A percentile compares a stretch with the other conserved stretches of the same genome.
Conservation (phyloP, 2,888 invertebrate species). For the Noctua fimbriata region DNA sequence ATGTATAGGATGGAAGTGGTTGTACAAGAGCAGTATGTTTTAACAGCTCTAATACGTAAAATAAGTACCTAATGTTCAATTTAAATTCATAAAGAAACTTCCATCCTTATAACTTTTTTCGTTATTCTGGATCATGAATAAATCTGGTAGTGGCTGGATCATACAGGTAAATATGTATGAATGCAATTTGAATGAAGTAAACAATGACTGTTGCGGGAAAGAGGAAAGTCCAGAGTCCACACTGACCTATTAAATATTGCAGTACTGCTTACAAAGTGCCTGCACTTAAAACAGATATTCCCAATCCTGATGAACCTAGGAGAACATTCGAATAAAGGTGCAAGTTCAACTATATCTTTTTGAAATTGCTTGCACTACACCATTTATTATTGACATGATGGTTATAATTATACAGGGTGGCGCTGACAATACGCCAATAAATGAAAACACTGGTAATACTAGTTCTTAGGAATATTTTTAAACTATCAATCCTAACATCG, state of each 20-base stretch:
- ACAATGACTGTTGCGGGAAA: not conserved
- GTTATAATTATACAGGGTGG: not conserved
- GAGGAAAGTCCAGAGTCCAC: not conserved
- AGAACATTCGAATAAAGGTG: conserved; percentile 23
- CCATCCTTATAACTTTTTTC: no score
- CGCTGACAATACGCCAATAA: no score
- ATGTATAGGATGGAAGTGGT: not conserved
- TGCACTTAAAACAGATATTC: not conserved
- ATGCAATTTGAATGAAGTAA: conserved; percentile 7
- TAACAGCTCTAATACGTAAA: not conserved
- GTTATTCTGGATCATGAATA: conserved; percentile 5
- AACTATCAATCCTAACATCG: no score
- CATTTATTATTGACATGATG: not conserved
- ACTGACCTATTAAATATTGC: conserved; percentile 25
- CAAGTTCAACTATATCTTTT: conserved; percentile 4
- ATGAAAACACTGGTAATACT: no score
- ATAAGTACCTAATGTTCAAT: not conserved
- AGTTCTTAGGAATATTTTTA: no score
- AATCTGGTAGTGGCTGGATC: not conserved
- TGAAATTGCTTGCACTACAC: not conserved
- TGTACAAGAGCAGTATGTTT: not conserved
- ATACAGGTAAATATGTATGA: conserved; percentile 5
- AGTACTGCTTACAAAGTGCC: conserved; percentile 3
- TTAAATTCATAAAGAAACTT: not conserved
- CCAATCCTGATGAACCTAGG: conserved; percentile 22